These are phyloP conservation scores for Chrysopilus asiliformis DNA, from an alignment of 2,888 invertebrate genomes.

Conservation along the genomic window DNA sequence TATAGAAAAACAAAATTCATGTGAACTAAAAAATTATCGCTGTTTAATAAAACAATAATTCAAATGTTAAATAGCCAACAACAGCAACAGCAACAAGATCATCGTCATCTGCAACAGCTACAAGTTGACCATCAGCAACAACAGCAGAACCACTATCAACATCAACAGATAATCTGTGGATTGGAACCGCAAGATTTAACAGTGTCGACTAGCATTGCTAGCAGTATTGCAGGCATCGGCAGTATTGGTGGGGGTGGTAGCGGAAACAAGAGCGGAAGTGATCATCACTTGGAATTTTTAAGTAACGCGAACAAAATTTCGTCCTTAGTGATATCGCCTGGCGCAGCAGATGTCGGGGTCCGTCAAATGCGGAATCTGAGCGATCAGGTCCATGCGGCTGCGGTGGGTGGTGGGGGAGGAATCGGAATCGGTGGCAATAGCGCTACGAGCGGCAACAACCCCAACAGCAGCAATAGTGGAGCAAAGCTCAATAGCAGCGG, in stretches of 20 bases:
- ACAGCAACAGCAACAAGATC: conserved; percentile 14
- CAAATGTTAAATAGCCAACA: conserved; percentile 19
- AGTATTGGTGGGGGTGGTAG: too few species aligned
- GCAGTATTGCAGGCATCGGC: too few species aligned
- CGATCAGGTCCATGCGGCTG: too few species aligned
- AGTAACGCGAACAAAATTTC: too few species aligned
- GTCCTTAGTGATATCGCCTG: too few species aligned
- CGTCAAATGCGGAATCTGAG: background rate
- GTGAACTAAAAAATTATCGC: too few species aligned
- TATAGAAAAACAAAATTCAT: too few species aligned
- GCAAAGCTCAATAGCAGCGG: conserved; percentile 8
- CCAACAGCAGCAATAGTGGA: conserved; percentile 12
- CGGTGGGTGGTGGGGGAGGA: too few species aligned
- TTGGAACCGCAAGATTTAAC: conserved; percentile 2
- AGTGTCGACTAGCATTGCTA: conserved; percentile 1
- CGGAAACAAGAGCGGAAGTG: too few species aligned
- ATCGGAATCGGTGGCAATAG: too few species aligned
- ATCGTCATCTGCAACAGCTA: conserved; percentile 13
- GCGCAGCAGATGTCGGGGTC: too few species aligned
- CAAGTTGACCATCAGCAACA: conserved; percentile 5
- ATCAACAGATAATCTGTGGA: conserved; percentile 8
- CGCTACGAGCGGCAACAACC: conserved; percentile 10
- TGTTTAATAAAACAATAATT: conserved; percentile 9
- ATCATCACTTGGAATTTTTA: too few species aligned
- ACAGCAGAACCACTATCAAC: conserved; percentile 15